Evolutionary conservation across 2,888 invertebrate species (phyloP).

Genomic region (Limnephilus marmoratus): DNA sequence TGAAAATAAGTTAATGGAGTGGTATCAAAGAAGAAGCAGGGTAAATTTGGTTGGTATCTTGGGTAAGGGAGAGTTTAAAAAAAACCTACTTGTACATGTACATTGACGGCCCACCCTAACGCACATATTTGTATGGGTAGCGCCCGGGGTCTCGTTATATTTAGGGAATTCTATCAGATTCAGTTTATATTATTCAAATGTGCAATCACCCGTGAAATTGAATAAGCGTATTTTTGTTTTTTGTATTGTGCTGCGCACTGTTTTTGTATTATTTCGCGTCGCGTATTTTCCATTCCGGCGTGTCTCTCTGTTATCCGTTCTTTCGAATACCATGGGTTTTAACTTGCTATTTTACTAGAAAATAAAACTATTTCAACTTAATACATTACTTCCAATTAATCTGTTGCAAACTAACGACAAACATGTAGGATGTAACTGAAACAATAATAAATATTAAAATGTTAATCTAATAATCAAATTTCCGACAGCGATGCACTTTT

Average conservation of each 20-base stretch:
- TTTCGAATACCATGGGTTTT: conserved; percentile 48
- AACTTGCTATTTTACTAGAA: conserved; percentile 26
- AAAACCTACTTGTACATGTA: too few species aligned
- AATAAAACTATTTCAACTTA: not conserved
- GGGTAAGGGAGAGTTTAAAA: too few species aligned
- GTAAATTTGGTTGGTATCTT: too few species aligned
- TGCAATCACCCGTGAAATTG: conserved; percentile 66
- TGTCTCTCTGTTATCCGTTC: conserved; percentile 53
- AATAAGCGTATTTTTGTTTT: conserved; percentile 65
- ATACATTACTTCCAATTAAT: not conserved
- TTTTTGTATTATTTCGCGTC: conserved; percentile 60
- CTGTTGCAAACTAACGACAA: not conserved
- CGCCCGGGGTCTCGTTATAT: conserved; percentile 54
- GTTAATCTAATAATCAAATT: not conserved
- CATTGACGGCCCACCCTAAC: not conserved
- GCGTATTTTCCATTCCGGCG: conserved; percentile 60
- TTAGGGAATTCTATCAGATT: conserved; percentile 64
- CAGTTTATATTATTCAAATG: conserved; percentile 65
- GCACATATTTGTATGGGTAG: conserved; percentile 6
- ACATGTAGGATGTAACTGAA: not conserved
- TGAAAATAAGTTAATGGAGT: too few species aligned
- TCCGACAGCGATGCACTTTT: too few species aligned
- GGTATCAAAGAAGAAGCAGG: too few species aligned
- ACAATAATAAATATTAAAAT: not conserved
- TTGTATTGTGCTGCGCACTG: conserved; percentile 59